Conservation (phyloP, 2,888 invertebrate species). For the Punctoribates punctum region DNA sequence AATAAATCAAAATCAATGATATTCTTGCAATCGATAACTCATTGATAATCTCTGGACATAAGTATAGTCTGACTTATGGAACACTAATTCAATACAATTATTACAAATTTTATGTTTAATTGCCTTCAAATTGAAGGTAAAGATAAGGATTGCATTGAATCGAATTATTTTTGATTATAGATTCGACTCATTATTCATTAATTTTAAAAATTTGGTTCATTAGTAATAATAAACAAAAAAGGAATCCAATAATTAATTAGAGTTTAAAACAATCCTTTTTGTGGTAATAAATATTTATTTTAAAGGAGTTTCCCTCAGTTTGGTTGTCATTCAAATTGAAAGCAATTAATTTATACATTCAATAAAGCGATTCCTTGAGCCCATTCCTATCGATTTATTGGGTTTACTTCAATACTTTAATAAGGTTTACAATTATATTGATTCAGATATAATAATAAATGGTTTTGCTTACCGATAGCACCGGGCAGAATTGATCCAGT, state of each 20-base stretch:
- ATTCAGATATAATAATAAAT: too few species aligned
- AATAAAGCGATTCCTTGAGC: background rate
- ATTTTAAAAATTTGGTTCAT: background rate
- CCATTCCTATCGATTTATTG: background rate
- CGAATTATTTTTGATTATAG: background rate
- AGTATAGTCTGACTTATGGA: too few species aligned
- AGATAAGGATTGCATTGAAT: background rate
- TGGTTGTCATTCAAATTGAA: background rate
- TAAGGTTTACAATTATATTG: too few species aligned
- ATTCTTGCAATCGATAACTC: too few species aligned
- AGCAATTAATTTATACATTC: background rate
- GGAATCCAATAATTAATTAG: conserved; percentile 5
- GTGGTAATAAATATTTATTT: conserved; percentile 7
- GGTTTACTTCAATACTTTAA: too few species aligned
- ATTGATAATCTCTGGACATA: too few species aligned
- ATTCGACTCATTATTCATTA: background rate
- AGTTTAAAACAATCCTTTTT: background rate
- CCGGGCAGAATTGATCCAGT: conserved; percentile 51
- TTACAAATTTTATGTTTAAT: background rate
- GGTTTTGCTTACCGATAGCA: conserved; percentile 48
- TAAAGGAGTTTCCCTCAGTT: background rate
- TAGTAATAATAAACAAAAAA: conserved; percentile 15
- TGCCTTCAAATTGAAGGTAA: conserved; percentile 30
- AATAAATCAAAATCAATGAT: too few species aligned
- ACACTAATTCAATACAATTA: background rate